A percentile compares a stretch with the other conserved stretches of the same genome.
Conservation (phyloP, 2,797 vertebrate species). For the Acanthopagrus latus region DNA sequence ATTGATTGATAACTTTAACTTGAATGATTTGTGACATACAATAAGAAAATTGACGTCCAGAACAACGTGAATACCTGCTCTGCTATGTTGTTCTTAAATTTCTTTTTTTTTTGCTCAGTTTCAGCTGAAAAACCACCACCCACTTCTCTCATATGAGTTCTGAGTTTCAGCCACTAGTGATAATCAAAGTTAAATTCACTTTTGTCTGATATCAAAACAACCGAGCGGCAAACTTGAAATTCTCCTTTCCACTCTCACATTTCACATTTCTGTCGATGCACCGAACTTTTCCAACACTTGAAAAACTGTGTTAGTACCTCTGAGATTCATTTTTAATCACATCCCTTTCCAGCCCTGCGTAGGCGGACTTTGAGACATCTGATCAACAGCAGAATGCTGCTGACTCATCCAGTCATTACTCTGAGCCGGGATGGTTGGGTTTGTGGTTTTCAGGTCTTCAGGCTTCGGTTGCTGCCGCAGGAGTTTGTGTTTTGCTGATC, state of each 20-base stretch:
- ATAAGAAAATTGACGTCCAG: neutral
- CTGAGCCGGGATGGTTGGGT: neutral
- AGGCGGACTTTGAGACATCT: neutral
- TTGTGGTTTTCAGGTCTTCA: constrained; percentile 15
- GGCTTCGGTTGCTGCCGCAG: neutral
- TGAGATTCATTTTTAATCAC: constrained; percentile 7
- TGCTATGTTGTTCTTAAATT: neutral
- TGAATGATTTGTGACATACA: no score
- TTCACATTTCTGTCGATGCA: neutral
- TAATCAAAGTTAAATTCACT: neutral
- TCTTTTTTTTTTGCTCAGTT: rapidly evolving
- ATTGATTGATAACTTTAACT: no score
- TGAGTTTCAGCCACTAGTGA: neutral
- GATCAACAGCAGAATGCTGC: constrained; percentile 17
- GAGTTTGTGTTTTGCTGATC: neutral
- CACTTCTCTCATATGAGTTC: no score
- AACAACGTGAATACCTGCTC: neutral
- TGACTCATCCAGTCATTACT: constrained; percentile 28
- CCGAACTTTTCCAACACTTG: neutral
- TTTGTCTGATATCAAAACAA: no score
- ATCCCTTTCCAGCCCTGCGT: neutral
- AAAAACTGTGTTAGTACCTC: neutral
- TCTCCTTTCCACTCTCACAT: neutral
- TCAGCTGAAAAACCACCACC: neutral
- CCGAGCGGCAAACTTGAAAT: no score